These are phyloP conservation scores for Leiothrix lutea DNA, from an alignment of 2,113 vertebrate genomes.

Conservation along the genomic window DNA sequence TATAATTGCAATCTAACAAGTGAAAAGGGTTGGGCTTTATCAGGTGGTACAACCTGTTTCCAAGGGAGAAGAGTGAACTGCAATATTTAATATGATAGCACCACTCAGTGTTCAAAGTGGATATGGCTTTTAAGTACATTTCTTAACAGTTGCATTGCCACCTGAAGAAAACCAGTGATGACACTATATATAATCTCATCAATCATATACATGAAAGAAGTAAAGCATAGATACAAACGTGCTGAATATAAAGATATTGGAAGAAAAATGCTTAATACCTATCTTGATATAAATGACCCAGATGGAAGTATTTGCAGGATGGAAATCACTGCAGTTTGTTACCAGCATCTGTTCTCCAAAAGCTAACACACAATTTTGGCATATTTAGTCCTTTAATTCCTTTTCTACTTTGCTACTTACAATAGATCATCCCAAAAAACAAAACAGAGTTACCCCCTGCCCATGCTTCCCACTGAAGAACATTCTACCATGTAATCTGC, in stretches of 20 bases:
- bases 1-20: neutral
- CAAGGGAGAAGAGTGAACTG: neutral
- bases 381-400: neutral
- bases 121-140: neutral
- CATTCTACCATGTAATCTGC: neutral
- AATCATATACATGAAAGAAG: neutral
- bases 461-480: neutral
- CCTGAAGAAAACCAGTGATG: neutral
- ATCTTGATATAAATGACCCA: neutral
- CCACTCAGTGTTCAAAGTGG: constrained; percentile 17
- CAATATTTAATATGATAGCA: neutral
- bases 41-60: neutral
- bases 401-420: neutral
- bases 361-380: neutral
- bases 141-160: neutral
- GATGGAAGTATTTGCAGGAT: neutral
- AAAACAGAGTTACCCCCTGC: neutral
- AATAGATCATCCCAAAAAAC: neutral
- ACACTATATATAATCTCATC: neutral
- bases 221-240: neutral
- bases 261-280: neutral
- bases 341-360: neutral
- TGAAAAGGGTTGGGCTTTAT: neutral
- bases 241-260: neutral
- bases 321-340: neutral